Evolutionary conservation across 1,140 invertebrate species (phyloP).

Genomic region (Dendroctonus ponderosae): DNA sequence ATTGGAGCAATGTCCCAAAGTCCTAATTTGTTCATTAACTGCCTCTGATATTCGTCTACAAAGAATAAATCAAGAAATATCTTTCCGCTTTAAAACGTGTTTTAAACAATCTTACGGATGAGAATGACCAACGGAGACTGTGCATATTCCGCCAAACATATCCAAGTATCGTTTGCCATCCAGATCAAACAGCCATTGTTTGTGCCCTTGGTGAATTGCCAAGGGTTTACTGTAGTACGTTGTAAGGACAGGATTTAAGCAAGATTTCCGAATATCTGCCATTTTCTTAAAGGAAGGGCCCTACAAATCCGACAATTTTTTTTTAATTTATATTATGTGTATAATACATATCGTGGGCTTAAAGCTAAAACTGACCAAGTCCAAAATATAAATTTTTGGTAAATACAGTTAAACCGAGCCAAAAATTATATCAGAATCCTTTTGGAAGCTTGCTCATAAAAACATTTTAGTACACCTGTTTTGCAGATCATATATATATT

Average conservation of each 20-base stretch:
- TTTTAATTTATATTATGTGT: constrained; percentile 4
- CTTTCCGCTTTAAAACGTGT: background rate
- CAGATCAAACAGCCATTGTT: constrained; percentile 92
- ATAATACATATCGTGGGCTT: too few species aligned
- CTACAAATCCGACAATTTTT: constrained; percentile 42
- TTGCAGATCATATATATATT: too few species aligned
- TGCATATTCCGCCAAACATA: constrained; percentile 94
- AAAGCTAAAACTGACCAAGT: too few species aligned
- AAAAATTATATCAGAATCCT: too few species aligned
- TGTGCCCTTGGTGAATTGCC: constrained; percentile 79
- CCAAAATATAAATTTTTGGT: too few species aligned
- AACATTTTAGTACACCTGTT: too few species aligned
- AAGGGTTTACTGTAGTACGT: constrained; percentile 83
- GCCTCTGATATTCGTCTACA: constrained; percentile 75
- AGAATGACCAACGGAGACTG: constrained; percentile 95
- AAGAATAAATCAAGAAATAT: constrained; percentile 21
- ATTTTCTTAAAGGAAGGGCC: constrained; percentile 62
- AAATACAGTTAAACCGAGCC: too few species aligned
- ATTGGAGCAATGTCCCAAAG: constrained; percentile 88
- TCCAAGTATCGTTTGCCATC: constrained; percentile 86
- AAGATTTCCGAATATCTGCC: constrained; percentile 56
- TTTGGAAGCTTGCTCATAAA: too few species aligned
- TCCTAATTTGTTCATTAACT: constrained; percentile 73
- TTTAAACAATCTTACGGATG: constrained; percentile 82
- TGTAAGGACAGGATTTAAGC: constrained; percentile 70